phyloP scores from a whole-genome alignment of 2,113 vertebrate species.

The Cricetomys ansorgei region DNA sequence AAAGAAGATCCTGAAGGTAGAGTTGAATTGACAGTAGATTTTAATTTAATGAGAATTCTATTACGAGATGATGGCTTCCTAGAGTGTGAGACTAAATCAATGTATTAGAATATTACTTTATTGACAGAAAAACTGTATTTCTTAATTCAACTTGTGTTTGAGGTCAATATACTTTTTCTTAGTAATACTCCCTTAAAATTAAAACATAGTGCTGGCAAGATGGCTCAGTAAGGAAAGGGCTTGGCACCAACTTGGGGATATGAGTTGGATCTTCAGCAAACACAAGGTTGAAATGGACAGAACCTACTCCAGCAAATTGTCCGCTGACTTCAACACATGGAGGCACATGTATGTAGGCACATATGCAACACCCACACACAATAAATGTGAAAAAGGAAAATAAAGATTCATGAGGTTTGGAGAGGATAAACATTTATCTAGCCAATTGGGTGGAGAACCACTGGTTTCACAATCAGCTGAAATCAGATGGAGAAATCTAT shows the following conservation, averaged over 20 bases:
- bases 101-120: conserved; percentile 20
- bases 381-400: background rate
- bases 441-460: background rate
- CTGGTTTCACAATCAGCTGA: background rate
- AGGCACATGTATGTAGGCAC: background rate
- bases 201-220: background rate
- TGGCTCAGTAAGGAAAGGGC: background rate
- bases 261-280: background rate
- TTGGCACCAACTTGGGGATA: background rate
- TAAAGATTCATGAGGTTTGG: background rate
- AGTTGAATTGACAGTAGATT: conserved; percentile 29
- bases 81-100: background rate
- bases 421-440: background rate
- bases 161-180: background rate
- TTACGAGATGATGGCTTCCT: background rate
- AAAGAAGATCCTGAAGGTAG: background rate
- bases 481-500: background rate
- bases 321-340: background rate
- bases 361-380: background rate
- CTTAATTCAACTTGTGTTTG: background rate
- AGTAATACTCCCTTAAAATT: background rate
- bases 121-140: background rate
- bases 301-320: too few species aligned
- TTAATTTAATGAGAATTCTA: background rate
- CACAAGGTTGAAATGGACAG: background rate